Base-by-base conservation (phyloP, 2,113 vertebrate genomes). In the Propithecus coquereli region DNA sequence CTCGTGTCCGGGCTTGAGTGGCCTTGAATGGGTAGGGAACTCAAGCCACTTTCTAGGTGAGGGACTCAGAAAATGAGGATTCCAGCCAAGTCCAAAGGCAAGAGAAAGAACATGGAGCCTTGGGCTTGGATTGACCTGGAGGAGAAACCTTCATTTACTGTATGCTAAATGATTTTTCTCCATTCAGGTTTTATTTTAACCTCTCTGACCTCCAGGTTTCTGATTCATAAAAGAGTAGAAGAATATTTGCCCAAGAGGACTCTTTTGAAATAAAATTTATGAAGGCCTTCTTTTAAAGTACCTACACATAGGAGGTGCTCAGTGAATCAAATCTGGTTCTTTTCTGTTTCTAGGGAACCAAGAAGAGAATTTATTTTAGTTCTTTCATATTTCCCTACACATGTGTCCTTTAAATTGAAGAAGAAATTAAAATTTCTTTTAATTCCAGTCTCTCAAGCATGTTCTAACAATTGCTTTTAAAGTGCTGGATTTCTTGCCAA, bases 1-100 rank as follows among this genome's bases (percentile, higher is more conserved):
- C 74, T 57, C 6, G 13, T 9, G 40, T 7, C 6, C 3, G 12
- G 27, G 63, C 9, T 23, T 4, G 3, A 32, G 52, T 5, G 34
- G 10, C 47, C 20, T 18, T 25, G 32, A 50, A 45, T 1, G 4
- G 18, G 13, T 1, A 25, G 59, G 11, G 0, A 7, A 11, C 32
- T 27, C 16, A 5, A 34, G 34, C 43, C 43, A 65, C 6, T 20
- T 30, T 25, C 9, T 54, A 20, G 50, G 4, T 3, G 12, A 80
- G n/a, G 40, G 32, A 43, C 8, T 1, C 14, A 22, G 43, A 70
- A 20, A 8, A 0, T 11, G 40, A 22, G 0, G 40, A 37, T 23
- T 57, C 34, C 3, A 37, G 37, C 5, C 14, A 20, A 34, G 23
- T 57, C 57, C n/a, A 32, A 40, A 71, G 20, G 23, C 18, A 17